Base-by-base conservation (phyloP, 1,140 invertebrate species). In the Monomorium pharaonis region DNA sequence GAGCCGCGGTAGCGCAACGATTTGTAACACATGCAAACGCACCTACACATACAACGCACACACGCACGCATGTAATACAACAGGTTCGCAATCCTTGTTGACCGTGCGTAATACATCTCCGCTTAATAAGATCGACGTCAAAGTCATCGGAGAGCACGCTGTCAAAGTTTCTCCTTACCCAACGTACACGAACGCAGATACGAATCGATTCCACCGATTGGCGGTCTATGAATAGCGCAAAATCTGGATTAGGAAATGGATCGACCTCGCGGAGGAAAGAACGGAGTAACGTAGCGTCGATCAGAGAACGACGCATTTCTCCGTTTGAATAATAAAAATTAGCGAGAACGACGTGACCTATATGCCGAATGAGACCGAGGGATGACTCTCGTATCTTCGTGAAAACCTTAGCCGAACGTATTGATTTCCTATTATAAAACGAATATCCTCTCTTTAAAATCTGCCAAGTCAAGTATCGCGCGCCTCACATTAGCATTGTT, bases 231-330 rank as follows among this genome's bases (percentile, higher is more conserved):
- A 74, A 86, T 85, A 75, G 54, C 24, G 63, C 21, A 58, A 86
- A 67, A 83, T 80, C 51, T 54, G 63, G 7, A 86, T 86, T 62
- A 81, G 70, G 75, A 85, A 85, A 85, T 44, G 60, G 37, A 58
- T 85, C 60, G 18, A 30, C 18, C 24, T 27, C 3, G 72, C 42
- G n/a, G 33, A 63, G 18, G 44, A 2, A 65, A 30, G 7, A 0
- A 21, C 21, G 3, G 37, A 84, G 21, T n/a, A 81, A 30, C 33
- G 51, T 24, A 14, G 67, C 67, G 14, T 80, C 33, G 21, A 16
- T 49, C 63, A 21, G 16, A 65, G 33, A 21, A 67, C 47, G 49
- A 80, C 51, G 27, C 21, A n/a, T 58, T 74, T 58, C 51, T 83
- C 24, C 67, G 24, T n/a, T 9, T 44, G 7, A 83, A n/a, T 18